Evolutionary conservation across 2,113 vertebrate genomes (phyloP), one percentile per base, ranked within the genome.

Genomic region (Solea senegalensis): DNA sequence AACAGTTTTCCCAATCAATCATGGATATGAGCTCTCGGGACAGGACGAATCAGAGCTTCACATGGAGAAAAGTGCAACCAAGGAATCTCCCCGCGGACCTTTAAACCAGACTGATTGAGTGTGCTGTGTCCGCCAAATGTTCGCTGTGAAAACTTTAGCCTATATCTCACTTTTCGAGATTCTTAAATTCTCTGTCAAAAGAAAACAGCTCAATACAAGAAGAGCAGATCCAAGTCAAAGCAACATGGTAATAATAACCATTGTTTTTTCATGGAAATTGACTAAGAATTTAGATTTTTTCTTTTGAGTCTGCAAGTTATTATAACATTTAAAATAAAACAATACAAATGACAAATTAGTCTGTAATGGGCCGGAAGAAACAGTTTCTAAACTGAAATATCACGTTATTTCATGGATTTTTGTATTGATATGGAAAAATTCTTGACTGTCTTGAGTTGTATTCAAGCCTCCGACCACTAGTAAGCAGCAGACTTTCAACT

Each of bases 1-100:
- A 86, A 89, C 72, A 85, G 69, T 68, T 59, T 78, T 67, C 72
- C 60, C 65, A 86, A 89, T 92, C 83, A 88, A 85, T 91, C 86
- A 90, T 44, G 50, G 57, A 57, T 12, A 54, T 73, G 52, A 57
- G 14, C 72, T 72, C 65, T 56, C 62, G 48, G 55, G 69, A 83
- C 65, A 65, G 73, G 44, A 72, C 72, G 7, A 76, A 65, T 54
- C 63, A 71, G 65, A 72, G 69, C 27, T 48, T 8, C 68, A 44
- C 56, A 48, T 61, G 28, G 65, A 60, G 73, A 77, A 74, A 79
- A 80, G 45, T 58, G 41, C 21, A 78, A 67, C 44, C 2, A 10
- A 62, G 65, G 71, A 34, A 72, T 66, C 44, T 83, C 86, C 79
- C 89, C 44, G 21, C 8, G 86, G 84, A 86, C 50, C 51, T 62